Conservation (phyloP, 2,113 vertebrate genomes). For the Chloroceryle aenea region DNA sequence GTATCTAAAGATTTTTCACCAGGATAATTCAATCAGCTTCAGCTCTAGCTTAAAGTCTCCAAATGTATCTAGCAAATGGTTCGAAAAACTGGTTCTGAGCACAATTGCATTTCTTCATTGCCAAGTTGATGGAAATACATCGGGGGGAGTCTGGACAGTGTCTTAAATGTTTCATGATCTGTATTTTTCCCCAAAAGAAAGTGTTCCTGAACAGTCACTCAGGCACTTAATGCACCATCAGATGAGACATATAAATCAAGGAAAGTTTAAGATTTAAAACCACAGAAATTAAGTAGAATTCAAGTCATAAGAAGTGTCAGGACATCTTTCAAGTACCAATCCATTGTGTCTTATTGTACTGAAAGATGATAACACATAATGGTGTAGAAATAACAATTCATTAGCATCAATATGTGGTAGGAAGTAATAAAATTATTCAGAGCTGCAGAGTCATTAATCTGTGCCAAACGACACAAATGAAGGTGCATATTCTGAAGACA, state of each 20-base stretch:
- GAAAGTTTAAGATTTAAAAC: neutral
- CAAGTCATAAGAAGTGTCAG: neutral
- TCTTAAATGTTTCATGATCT: constrained; percentile 34
- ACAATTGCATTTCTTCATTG: neutral
- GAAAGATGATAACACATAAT: neutral
- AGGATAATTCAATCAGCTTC: neutral
- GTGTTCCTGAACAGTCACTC: neutral
- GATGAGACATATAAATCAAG: constrained; percentile 11
- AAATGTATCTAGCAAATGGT: neutral
- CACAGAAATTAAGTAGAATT: neutral
- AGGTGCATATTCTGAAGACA: neutral
- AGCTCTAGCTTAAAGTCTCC: neutral
- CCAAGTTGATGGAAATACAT: neutral
- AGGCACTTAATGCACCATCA: neutral
- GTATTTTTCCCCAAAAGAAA: neutral
- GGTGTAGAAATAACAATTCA: constrained; percentile 18
- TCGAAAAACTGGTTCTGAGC: neutral
- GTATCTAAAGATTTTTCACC: neutral
- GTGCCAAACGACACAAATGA: neutral
- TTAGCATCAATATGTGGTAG: neutral
- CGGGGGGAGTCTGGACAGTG: neutral
- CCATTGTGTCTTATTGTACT: neutral
- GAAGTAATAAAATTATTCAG: neutral
- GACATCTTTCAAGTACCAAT: neutral
- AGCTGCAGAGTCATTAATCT: neutral